These are phyloP conservation scores for Tor tambroides DNA, from an alignment of 2,113 vertebrate genomes.

Conservation along the genomic window DNA sequence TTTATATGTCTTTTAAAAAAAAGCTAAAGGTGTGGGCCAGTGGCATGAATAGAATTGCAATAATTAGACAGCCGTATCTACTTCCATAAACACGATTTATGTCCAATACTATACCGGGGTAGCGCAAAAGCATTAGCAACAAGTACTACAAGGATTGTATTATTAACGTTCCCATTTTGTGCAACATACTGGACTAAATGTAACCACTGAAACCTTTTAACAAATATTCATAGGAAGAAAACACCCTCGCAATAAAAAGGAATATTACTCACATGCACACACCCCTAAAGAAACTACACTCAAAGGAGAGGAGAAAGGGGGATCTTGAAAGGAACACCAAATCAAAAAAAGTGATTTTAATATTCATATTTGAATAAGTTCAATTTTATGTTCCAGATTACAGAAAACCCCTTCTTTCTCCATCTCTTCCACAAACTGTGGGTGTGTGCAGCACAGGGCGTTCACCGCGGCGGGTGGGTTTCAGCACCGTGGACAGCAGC, in stretches of 20 bases:
- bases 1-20: not conserved
- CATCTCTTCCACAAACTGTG: conserved; percentile 45
- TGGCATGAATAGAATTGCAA: conserved; percentile 59
- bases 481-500: conserved; percentile 68
- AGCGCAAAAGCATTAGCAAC: conserved; percentile 52
- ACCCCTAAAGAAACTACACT: conserved; percentile 25
- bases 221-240: conserved; percentile 23
- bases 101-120: conserved; percentile 5
- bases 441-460: conserved; percentile 67
- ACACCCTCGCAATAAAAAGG: not conserved
- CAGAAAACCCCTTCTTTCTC: not conserved
- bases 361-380: not conserved
- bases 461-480: conserved; percentile 64
- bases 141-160: conserved; percentile 45
- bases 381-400: not conserved
- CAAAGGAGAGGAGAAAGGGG: not conserved
- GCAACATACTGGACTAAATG: not conserved
- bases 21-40: conserved; percentile 46
- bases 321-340: not conserved
- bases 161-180: not conserved
- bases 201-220: not conserved
- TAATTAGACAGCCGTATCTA: conserved; percentile 49
- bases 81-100: conserved; percentile 24
- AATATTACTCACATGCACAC: conserved; percentile 34
- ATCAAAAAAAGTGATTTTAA: conserved; percentile 6